Percentiles rank a stretch among this genome's conserved stretches.
Conservation (phyloP, 2,797 vertebrate species). For the Coregonus suidteri region DNA sequence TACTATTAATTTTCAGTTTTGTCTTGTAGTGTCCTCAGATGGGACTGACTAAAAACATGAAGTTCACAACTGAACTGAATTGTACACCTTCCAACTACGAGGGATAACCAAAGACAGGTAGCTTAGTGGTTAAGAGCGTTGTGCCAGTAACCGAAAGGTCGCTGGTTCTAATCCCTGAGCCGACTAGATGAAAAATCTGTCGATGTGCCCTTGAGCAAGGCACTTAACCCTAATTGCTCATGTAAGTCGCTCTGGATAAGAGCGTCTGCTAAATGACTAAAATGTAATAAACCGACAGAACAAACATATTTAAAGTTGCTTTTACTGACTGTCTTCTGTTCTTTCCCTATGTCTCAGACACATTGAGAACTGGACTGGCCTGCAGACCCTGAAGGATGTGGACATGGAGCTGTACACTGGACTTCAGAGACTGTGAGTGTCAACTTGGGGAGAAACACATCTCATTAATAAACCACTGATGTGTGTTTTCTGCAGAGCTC, state of each 20-base stretch:
- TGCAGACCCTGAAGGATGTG: slow-evolving; percentile 82
- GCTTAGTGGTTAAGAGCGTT: too few relatives aligned
- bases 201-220: too few relatives aligned
- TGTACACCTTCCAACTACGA: too few relatives aligned
- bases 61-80: slow-evolving; percentile 74
- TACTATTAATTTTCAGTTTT: neutral
- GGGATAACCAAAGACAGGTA: too few relatives aligned
- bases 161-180: too few relatives aligned
- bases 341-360: slow-evolving; percentile 76
- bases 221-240: too few relatives aligned
- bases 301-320: neutral
- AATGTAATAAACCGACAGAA: neutral
- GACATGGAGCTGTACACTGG: slow-evolving; percentile 93
- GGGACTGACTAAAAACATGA: neutral
- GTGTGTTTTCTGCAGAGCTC: neutral
- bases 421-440: slow-evolving; percentile 92
- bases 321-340: neutral
- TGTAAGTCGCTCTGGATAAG: too few relatives aligned
- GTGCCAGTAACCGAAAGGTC: too few relatives aligned
- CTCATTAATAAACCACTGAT: neutral
- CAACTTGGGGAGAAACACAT: slow-evolving; percentile 6
- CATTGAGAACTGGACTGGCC: slow-evolving; percentile 92
- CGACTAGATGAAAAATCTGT: too few relatives aligned
- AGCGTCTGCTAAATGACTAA: too few relatives aligned
- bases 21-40: neutral